Conservation (phyloP, 2,888 invertebrate species). For the Acholoe squamosa region DNA sequence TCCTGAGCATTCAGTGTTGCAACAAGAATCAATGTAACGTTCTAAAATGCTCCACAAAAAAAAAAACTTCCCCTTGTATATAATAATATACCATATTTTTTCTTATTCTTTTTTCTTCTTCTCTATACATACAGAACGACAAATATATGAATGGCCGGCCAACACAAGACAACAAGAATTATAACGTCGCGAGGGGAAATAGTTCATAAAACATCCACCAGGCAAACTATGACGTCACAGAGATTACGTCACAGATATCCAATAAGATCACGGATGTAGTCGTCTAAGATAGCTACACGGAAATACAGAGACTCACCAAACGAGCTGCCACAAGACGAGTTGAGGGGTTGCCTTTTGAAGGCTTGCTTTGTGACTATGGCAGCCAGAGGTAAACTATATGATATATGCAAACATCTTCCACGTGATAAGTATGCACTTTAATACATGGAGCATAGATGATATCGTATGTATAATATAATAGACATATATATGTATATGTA, state of each 20-base stretch:
- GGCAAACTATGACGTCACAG: slow-evolving; percentile 55
- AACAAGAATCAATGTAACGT: slow-evolving; percentile 52
- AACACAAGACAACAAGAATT: slow-evolving; percentile 51
- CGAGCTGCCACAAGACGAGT: slow-evolving; percentile 21
- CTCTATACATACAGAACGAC: slow-evolving; percentile 22
- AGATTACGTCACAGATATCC: slow-evolving; percentile 51
- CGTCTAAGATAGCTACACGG: slow-evolving; percentile 15
- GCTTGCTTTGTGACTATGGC: slow-evolving; percentile 43
- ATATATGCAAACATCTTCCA: slow-evolving; percentile 48
- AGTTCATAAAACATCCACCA: slow-evolving; percentile 51
- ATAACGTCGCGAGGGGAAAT: slow-evolving; percentile 49
- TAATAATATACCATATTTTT: not conserved
- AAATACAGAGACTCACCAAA: slow-evolving; percentile 8
- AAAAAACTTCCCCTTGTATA: not conserved
- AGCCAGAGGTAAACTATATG: slow-evolving; percentile 53
- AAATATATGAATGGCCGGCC: slow-evolving; percentile 40
- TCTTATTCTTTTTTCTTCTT: not conserved
- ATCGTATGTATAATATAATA: slow-evolving; percentile 31
- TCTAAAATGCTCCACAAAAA: slow-evolving; percentile 40
- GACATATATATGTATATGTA: slow-evolving; percentile 42
- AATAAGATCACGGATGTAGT: slow-evolving; percentile 38
- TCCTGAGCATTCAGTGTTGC: slow-evolving; percentile 39
- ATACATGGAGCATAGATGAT: slow-evolving; percentile 27
- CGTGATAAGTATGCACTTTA: slow-evolving; percentile 48
- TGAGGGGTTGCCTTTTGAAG: slow-evolving; percentile 37